These are phyloP conservation scores for Morus bassanus DNA, from an alignment of 2,797 vertebrate genomes.

Conservation along the genomic window DNA sequence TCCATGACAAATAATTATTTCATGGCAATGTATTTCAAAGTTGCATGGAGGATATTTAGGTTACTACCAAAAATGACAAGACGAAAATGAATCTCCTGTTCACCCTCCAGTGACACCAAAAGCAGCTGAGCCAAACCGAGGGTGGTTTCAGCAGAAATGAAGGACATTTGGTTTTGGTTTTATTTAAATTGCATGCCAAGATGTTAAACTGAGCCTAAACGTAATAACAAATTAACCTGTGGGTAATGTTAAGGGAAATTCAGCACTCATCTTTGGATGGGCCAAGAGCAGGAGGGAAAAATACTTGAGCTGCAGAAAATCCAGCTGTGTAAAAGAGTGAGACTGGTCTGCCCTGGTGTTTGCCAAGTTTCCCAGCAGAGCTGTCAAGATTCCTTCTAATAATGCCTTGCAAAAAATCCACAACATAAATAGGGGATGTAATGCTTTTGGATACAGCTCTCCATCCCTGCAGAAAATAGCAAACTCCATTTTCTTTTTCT, in stretches of 20 bases:
- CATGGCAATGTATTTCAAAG: neutral
- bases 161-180: conserved; percentile 60
- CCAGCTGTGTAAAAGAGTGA: conserved; percentile 43
- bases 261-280: conserved; percentile 49
- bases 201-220: conserved; percentile 59
- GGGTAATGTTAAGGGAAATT: conserved; percentile 56
- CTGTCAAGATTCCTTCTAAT: conserved; percentile 45
- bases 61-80: conserved; percentile 25
- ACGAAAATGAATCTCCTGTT: conserved; percentile 28
- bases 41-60: conserved; percentile 22
- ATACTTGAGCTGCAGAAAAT: conserved; percentile 50
- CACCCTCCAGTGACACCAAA: conserved; percentile 5
- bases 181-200: conserved; percentile 49
- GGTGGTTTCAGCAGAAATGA: conserved; percentile 18
- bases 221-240: conserved; percentile 63
- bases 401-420: conserved; percentile 25
- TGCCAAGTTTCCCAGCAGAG: conserved; percentile 58
- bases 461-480: neutral
- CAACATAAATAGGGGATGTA: conserved; percentile 1
- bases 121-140: conserved; percentile 48
- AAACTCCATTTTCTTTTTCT: neutral
- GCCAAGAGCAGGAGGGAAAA: conserved; percentile 21
- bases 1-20: conserved; percentile 2
- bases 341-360: neutral
- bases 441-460: neutral